phyloP scores from a whole-genome alignment of 2,113 vertebrate genomes.

The Verasper variegatus region DNA sequence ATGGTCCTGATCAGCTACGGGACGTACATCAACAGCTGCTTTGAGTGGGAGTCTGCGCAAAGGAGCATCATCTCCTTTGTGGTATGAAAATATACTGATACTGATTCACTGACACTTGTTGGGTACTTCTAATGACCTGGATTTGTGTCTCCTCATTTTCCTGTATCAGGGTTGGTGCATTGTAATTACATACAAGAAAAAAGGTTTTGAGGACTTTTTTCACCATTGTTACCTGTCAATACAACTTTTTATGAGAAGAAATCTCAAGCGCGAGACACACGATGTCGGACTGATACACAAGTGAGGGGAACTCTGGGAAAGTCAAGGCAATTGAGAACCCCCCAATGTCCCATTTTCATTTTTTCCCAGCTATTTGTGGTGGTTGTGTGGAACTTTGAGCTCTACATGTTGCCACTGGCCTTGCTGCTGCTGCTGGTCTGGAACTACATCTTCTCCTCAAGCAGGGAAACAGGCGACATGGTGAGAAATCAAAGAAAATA shows the following conservation, averaged over 20 bases:
- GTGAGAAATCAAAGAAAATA: constrained; percentile 83
- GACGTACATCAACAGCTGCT: constrained; percentile 93
- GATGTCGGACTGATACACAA: too few relatives aligned
- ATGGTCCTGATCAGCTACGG: constrained; percentile 89
- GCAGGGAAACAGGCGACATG: constrained; percentile 84
- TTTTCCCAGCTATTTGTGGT: constrained; percentile 88
- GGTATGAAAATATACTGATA: constrained; percentile 80
- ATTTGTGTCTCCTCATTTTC: neutral
- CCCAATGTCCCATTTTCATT: too few relatives aligned
- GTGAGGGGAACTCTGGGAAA: too few relatives aligned
- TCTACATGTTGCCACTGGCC: constrained; percentile 92
- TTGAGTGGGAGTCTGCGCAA: constrained; percentile 93
- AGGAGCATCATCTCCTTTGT: constrained; percentile 92
- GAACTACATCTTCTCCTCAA: constrained; percentile 89
- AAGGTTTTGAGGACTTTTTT: too few relatives aligned
- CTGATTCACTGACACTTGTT: neutral
- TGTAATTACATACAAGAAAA: too few relatives aligned
- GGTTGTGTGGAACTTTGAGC: constrained; percentile 95
- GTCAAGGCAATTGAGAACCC: too few relatives aligned
- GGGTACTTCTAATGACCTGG: neutral
- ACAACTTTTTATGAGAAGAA: too few relatives aligned
- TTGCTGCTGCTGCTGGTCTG: constrained; percentile 89
- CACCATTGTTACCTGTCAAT: too few relatives aligned
- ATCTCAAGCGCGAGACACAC: too few relatives aligned
- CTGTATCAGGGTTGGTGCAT: too few relatives aligned